phyloP scores from a whole-genome alignment of 1,140 invertebrate genomes.

The Tachypleus tridentatus region DNA sequence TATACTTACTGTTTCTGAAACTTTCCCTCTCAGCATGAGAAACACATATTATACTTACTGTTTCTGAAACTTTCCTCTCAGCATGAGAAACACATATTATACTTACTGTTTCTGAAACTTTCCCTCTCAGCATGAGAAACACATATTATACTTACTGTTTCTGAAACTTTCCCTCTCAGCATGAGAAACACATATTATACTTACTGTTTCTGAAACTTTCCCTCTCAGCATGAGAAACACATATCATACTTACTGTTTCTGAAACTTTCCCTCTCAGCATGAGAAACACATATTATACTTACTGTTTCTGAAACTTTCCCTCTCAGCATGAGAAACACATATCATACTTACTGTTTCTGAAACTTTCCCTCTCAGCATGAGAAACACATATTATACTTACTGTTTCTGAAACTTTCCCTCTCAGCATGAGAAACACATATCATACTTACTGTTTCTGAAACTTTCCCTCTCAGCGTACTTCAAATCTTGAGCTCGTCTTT shows the following conservation, averaged over 20 bases:
- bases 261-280: neutral
- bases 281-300: neutral
- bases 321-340: neutral
- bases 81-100: neutral
- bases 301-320: neutral
- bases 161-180: neutral
- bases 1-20: neutral
- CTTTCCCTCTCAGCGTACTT: slow-evolving; percentile 2
- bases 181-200: neutral
- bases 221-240: neutral
- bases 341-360: neutral
- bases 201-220: neutral
- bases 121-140: neutral
- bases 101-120: neutral
- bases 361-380: neutral
- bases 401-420: neutral
- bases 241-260: neutral
- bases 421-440: neutral
- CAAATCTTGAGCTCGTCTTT: slow-evolving; percentile 13
- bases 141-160: neutral
- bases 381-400: neutral
- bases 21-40: neutral
- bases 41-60: neutral
- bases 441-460: neutral
- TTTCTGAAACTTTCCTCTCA: neutral